Evolutionary conservation across 2,888 invertebrate genomes (phyloP), one percentile per base, ranked within the genome.

Genomic region (Seira ritae): DNA sequence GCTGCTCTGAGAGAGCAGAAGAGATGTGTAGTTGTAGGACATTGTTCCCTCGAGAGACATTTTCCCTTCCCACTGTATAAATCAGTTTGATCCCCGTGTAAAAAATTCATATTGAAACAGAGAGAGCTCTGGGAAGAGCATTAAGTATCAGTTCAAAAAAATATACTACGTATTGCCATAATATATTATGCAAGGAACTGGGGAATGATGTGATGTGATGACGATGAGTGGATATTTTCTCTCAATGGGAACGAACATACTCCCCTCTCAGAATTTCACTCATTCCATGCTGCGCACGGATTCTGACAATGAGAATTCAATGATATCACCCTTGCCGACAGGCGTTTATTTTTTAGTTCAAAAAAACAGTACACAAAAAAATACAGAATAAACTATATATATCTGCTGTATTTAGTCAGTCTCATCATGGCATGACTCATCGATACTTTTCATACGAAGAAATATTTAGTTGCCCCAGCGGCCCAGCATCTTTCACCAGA

Each of bases 31-130:
- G 81, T 76, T 37, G 70, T 70, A 76, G 75, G 75, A 81, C 76
- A 81, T 81, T 72, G 73, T 82, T 82, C 77, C 77, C 82, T 77
- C 82, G 77, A 77, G 82, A 82, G 82, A 82, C 77, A 82, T 77
- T 73, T 77, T 50, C 50, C 77, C 67, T 42, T 71, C 68, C 80
- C 46, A 66, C 68, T 67, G 15, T 69, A 77, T 50, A 67, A 69
- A 71, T 70, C 78, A 73, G 76, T 77, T 73, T 82, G 82, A 82
- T 82, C 82, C 73, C 37, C 46, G 82, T 62, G 77, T 82, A 83
- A 83, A 83, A 83, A 83, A 78, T 74, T 83, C 69, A 78, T 78
- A 50, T 15, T 73, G 77, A 77, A 77, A 77, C 67, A 46, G 65
- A 69, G 55, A 72, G 72, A 31, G 23, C 72, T 81, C 42, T 19